Conservation (phyloP, 2,888 invertebrate species). For the Anodontia alba region DNA sequence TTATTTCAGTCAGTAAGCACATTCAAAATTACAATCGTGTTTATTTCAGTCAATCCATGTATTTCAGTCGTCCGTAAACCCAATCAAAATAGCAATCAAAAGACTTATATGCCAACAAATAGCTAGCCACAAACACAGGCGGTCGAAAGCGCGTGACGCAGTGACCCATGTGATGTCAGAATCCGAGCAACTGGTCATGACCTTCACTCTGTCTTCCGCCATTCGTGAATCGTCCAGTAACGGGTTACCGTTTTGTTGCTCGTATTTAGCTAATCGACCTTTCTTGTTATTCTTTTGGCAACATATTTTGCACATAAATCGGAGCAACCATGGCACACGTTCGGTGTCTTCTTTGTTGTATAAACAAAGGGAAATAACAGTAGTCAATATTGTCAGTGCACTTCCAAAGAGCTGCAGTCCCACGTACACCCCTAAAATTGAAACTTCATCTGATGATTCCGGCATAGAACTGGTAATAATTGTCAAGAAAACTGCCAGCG, state of each 20-base stretch:
- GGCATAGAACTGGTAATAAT: conserved; percentile 63
- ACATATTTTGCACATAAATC: conserved; percentile 23
- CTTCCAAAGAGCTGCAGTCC: conserved; percentile 62
- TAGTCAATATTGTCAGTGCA: conserved; percentile 55
- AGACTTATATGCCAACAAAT: conserved; percentile 44
- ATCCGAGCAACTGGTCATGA: background rate
- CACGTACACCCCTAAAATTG: conserved; percentile 60
- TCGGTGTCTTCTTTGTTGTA: conserved; percentile 47
- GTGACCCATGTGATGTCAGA: conserved; percentile 50
- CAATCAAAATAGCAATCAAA: conserved; percentile 34
- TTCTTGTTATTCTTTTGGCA: conserved; percentile 12
- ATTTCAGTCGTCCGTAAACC: conserved; percentile 14
- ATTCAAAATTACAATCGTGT: too few relatives aligned
- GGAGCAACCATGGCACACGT: conserved; percentile 34
- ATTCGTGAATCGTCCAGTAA: background rate
- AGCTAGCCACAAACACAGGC: conserved; percentile 50
- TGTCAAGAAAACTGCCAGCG: conserved; percentile 64
- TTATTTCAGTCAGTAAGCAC: too few relatives aligned
- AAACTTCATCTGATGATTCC: conserved; percentile 63
- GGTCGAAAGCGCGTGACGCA: conserved; percentile 56
- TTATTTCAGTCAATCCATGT: too few relatives aligned
- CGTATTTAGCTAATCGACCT: background rate
- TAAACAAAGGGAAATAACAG: conserved; percentile 54
- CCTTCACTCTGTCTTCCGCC: background rate
- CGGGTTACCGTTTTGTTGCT: background rate